phyloP scores from a whole-genome alignment of 2,797 vertebrate genomes.

The Spheniscus humboldti region DNA sequence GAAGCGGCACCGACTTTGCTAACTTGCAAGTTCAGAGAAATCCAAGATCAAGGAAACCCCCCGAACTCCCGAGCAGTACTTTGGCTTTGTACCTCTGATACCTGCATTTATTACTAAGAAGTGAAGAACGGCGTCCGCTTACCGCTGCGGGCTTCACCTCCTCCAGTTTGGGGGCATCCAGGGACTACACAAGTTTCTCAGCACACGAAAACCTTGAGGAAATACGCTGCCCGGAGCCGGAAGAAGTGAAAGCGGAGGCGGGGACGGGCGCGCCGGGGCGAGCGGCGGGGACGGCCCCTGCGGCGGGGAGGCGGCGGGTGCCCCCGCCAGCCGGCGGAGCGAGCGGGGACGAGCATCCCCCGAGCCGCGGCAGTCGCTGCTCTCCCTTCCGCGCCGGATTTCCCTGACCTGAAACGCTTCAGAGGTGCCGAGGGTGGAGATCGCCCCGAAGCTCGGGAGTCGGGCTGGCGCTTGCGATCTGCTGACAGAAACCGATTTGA shows the following conservation, averaged over 20 bases:
- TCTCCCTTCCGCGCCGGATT: fast-evolving
- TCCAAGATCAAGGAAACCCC: not conserved
- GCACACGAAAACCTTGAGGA: fast-evolving
- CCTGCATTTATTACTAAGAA: not conserved
- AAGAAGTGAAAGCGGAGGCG: not conserved
- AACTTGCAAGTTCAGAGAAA: not conserved
- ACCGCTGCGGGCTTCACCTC: not conserved
- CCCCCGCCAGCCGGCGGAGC: too few species aligned
- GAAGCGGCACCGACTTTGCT: not conserved
- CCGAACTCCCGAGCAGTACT: not conserved
- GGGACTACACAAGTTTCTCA: not conserved
- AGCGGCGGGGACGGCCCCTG: not conserved
- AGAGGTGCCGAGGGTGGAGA: too few species aligned
- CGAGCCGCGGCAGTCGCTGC: fast-evolving
- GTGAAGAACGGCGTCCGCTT: not conserved
- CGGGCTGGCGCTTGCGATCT: not conserved
- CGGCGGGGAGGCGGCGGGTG: not conserved
- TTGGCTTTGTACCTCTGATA: not conserved
- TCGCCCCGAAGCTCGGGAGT: fast-evolving
- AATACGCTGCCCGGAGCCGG: fast-evolving
- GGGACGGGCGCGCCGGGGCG: fast-evolving
- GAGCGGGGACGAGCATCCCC: not conserved
- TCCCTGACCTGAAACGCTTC: fast-evolving
- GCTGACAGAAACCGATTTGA: not conserved
- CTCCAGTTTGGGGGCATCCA: not conserved